A percentile compares a stretch with the other conserved stretches of the same genome.
Conservation (phyloP, 2,888 invertebrate species). For the Lottia gigantea region DNA sequence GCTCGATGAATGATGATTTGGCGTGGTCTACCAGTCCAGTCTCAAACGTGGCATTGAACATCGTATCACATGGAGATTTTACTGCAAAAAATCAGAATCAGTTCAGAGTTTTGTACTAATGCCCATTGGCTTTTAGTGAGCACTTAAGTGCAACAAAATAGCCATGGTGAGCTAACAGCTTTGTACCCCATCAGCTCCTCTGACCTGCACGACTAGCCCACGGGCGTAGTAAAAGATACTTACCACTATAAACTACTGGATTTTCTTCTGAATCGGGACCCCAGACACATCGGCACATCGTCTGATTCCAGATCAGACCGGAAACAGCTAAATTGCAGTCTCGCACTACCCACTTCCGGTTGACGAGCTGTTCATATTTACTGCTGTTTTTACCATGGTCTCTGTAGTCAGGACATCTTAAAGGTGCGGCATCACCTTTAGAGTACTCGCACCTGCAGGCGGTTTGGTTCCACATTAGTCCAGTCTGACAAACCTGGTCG, state of each 20-base stretch:
- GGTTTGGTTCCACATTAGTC: conserved; percentile 38
- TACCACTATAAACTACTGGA: conserved; percentile 13
- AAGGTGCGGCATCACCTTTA: conserved; percentile 1
- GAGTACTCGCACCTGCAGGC: conserved; percentile 39
- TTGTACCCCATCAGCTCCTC: no score
- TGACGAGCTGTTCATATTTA: conserved; percentile 39
- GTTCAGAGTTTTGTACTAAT: no score
- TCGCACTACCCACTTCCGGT: conserved; percentile 36
- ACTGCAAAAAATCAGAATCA: no score
- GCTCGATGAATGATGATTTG: conserved; percentile 37
- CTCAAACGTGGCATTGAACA: conserved; percentile 43
- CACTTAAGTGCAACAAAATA: no score
- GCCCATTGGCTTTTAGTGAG: no score
- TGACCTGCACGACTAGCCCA: no score
- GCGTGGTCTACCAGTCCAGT: conserved; percentile 35
- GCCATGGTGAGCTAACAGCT: no score
- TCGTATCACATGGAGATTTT: conserved; percentile 33
- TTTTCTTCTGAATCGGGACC: conserved; percentile 31
- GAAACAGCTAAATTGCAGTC: conserved; percentile 37
- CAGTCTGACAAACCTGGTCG: conserved; percentile 36
- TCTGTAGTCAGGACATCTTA: conserved; percentile 19
- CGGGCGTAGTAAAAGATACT: no score
- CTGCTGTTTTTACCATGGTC: conserved; percentile 18
- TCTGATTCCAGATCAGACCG: conserved; percentile 40
- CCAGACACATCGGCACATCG: conserved; percentile 38